Conservation (phyloP, 2,888 invertebrate species). For the Spisula subtruncata region DNA sequence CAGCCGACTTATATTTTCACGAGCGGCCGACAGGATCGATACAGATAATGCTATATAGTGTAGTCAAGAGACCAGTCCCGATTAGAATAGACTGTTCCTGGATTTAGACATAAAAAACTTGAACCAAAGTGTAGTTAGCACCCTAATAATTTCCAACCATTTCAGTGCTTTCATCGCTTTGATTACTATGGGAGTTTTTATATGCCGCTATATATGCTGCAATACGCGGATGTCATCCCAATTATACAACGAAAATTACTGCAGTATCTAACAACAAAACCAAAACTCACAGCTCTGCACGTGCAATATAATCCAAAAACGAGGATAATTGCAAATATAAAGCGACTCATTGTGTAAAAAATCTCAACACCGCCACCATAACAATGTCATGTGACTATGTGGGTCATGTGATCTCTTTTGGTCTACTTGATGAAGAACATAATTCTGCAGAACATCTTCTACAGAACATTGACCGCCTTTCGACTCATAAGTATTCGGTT, state of each 20-base stretch:
- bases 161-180: no score
- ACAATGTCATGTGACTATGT: not conserved
- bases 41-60: no score
- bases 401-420: not conserved
- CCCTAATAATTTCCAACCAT: no score
- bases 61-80: no score
- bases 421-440: not conserved
- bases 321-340: not conserved
- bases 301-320: not conserved
- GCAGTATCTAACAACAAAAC: not conserved
- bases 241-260: not conserved
- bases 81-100: no score
- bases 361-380: not conserved
- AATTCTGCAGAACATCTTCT: slow-evolving; percentile 3
- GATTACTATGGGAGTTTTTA: no score
- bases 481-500: not conserved
- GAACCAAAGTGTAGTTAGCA: no score
- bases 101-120: no score
- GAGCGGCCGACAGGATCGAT: no score
- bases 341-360: not conserved
- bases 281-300: not conserved
- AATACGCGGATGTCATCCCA: not conserved
- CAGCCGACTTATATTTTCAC: no score
- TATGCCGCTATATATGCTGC: no score
- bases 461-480: not conserved